These are phyloP conservation scores for Microcebus ravelobensis DNA, from an alignment of 2,113 vertebrate genomes.

Conservation along the genomic window DNA sequence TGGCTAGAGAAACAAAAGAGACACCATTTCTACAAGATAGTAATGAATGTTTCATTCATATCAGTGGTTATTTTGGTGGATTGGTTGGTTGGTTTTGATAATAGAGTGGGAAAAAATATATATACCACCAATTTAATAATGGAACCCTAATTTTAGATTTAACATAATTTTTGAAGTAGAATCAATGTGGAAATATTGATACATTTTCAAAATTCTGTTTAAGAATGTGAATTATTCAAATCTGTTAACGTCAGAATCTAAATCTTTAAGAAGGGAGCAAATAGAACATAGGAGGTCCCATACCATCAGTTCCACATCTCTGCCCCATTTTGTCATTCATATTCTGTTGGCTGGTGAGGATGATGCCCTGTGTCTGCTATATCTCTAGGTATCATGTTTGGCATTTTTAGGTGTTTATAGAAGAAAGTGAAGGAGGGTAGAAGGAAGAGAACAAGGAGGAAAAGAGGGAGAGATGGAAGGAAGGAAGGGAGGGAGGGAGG, in stretches of 20 bases:
- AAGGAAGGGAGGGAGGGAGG: background rate
- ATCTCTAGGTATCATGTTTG: background rate
- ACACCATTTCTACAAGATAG: background rate
- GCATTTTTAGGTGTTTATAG: background rate
- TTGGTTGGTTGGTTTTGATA: background rate
- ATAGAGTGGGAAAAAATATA: background rate
- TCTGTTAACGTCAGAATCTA: background rate
- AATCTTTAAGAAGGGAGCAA: background rate
- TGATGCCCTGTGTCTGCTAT: background rate
- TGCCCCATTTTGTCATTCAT: background rate
- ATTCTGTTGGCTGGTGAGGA: background rate
- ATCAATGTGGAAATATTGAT: background rate
- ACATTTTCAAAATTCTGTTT: background rate
- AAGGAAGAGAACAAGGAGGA: too few species aligned
- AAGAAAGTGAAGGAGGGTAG: background rate
- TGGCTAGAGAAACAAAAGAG: background rate
- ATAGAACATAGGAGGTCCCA: background rate
- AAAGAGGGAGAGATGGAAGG: background rate
- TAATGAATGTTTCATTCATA: slow-evolving; percentile 29
- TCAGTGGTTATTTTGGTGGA: background rate
- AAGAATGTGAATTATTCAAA: slow-evolving; percentile 15
- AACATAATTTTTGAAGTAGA: background rate
- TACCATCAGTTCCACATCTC: background rate
- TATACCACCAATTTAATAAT: background rate
- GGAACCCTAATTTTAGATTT: background rate